Conservation (phyloP, 2,888 invertebrate genomes). For the Spodoptera littoralis region DNA sequence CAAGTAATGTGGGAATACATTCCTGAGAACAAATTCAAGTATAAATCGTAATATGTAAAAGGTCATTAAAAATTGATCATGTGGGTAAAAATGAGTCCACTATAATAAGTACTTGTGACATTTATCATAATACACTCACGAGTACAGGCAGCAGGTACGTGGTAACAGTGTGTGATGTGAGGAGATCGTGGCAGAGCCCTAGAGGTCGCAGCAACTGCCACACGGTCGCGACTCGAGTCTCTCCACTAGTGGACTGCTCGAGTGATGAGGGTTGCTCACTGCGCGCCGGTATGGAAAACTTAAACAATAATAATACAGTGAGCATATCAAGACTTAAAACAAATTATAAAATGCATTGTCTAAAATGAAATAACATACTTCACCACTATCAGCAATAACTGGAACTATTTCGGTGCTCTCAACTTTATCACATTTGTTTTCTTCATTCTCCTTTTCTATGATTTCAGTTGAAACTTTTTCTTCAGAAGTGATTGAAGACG, state of each 20-base stretch:
- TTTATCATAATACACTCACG: conserved; percentile 86
- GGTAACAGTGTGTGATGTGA: conserved; percentile 96
- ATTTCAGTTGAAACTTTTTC: conserved; percentile 81
- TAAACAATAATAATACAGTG: conserved; percentile 11
- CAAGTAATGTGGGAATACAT: conserved; percentile 96
- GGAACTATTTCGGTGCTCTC: conserved; percentile 67
- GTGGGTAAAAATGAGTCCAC: not conserved
- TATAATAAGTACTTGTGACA: not conserved
- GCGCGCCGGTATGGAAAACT: conserved; percentile 68
- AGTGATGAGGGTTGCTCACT: conserved; percentile 81
- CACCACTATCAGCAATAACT: conserved; percentile 73
- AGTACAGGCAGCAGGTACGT: conserved; percentile 97
- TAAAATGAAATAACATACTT: conserved; percentile 64
- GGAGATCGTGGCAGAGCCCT: conserved; percentile 96
- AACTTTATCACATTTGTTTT: conserved; percentile 68
- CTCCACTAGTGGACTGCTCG: conserved; percentile 79
- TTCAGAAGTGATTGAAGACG: conserved; percentile 78
- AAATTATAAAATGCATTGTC: no score
- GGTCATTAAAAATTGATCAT: not conserved
- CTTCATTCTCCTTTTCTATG: conserved; percentile 79
- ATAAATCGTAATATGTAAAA: not conserved
- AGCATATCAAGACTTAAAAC: no score
- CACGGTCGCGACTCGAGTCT: conserved; percentile 81
- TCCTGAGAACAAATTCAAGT: conserved; percentile 89
- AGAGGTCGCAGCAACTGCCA: conserved; percentile 95